Conservation (phyloP, 2,113 vertebrate species). For the Nannospalax galili region DNA sequence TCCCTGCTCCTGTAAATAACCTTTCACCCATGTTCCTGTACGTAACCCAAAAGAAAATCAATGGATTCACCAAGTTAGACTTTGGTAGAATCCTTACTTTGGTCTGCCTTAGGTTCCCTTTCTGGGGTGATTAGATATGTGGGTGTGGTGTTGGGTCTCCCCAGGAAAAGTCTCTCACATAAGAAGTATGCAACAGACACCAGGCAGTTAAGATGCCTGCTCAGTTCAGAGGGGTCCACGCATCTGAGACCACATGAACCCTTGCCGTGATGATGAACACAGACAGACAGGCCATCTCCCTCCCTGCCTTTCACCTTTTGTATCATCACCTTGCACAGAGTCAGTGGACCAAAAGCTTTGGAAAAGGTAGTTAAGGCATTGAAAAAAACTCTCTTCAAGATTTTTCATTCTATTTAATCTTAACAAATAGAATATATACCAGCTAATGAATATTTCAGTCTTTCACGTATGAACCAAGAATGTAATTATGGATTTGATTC, state of each 20-base stretch:
- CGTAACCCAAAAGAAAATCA: too few relatives aligned
- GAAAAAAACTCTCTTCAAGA: constrained; percentile 24
- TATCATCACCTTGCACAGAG: neutral
- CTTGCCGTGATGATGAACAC: constrained; percentile 25
- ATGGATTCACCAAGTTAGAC: too few relatives aligned
- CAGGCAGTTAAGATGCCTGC: neutral
- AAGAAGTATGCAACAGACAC: neutral
- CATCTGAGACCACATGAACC: neutral
- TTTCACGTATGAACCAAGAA: constrained; percentile 74
- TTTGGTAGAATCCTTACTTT: too few relatives aligned
- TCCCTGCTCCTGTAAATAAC: too few relatives aligned
- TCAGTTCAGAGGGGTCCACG: neutral
- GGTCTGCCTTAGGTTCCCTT: too few relatives aligned
- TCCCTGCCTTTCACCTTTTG: neutral
- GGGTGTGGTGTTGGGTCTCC: neutral
- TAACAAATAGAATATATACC: constrained; percentile 70
- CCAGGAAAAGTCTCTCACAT: neutral
- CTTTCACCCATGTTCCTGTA: too few relatives aligned
- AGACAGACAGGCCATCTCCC: neutral
- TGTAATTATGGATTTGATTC: constrained; percentile 79
- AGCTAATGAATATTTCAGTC: constrained; percentile 78
- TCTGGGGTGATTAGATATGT: neutral
- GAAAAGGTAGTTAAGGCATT: constrained; percentile 16
- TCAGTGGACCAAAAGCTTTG: neutral
- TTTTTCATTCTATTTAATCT: constrained; percentile 72